Evolutionary conservation across 2,113 vertebrate genomes (phyloP).

Genomic region (Osmerus eperlanus): DNA sequence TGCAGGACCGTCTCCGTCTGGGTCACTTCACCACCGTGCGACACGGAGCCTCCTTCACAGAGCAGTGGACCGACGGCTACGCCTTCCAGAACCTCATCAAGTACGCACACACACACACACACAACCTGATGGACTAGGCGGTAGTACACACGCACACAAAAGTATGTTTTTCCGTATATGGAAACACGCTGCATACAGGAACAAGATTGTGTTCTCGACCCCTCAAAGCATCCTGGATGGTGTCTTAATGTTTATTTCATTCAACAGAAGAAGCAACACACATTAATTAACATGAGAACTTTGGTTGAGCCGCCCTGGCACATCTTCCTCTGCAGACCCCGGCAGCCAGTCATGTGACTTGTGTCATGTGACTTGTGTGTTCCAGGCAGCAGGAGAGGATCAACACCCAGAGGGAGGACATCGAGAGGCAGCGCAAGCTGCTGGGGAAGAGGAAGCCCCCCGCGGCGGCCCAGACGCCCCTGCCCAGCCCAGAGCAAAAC

Average conservation of each 20-base stretch:
- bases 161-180: too few relatives aligned
- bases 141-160: slow-evolving; percentile 1
- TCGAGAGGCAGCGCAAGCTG: slow-evolving; percentile 92
- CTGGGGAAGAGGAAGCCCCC: slow-evolving; percentile 92
- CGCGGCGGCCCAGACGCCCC: slow-evolving; percentile 79
- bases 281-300: too few relatives aligned
- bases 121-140: neutral
- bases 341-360: too few relatives aligned
- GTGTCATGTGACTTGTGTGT: neutral
- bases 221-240: too few relatives aligned
- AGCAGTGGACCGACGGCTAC: slow-evolving; percentile 94
- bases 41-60: slow-evolving; percentile 91
- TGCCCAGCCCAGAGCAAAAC: slow-evolving; percentile 84
- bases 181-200: too few relatives aligned
- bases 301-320: too few relatives aligned
- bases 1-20: slow-evolving; percentile 91
- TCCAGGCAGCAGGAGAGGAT: slow-evolving; percentile 90
- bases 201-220: too few relatives aligned
- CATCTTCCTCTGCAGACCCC: too few relatives aligned
- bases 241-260: too few relatives aligned
- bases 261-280: too few relatives aligned
- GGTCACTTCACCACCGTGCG: slow-evolving; percentile 94
- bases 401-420: slow-evolving; percentile 92
- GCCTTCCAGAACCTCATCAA: slow-evolving; percentile 98
- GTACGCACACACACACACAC: slow-evolving; percentile 66